Evolutionary conservation across 2,113 vertebrate genomes (phyloP).

Genomic region (Rhinoderma darwinii): DNA sequence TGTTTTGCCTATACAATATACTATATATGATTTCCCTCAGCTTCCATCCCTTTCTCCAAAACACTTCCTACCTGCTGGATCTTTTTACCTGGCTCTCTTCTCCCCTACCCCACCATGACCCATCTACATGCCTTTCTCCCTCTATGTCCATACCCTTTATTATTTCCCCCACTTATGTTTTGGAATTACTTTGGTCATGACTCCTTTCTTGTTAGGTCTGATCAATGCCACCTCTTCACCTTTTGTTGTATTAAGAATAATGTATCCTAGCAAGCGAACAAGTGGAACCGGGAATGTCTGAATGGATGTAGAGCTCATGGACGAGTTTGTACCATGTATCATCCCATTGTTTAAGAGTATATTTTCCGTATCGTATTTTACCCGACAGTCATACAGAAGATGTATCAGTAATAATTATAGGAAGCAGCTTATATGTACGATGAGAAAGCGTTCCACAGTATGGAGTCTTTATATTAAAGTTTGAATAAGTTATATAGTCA

Average conservation of each 20-base stretch:
- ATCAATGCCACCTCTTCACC: neutral
- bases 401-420: neutral
- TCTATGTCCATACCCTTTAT: constrained; percentile 32
- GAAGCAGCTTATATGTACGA: neutral
- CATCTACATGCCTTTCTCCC: constrained; percentile 26
- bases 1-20: neutral
- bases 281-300: constrained; percentile 5
- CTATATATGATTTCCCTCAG: neutral
- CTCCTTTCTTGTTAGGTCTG: neutral
- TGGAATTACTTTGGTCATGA: neutral
- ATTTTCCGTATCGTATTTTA: neutral
- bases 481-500: neutral
- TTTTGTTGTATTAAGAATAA: neutral
- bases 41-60: neutral
- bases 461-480: neutral
- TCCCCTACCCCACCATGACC: neutral
- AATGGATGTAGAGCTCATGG: neutral
- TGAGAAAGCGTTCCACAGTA: neutral
- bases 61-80: neutral
- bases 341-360: neutral
- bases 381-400: neutral
- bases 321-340: neutral
- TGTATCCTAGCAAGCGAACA: constrained; percentile 15
- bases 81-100: neutral
- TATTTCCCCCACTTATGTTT: constrained; percentile 21